Evolutionary conservation across 2,888 invertebrate genomes (phyloP).

Genomic region (Papilio gigon): DNA sequence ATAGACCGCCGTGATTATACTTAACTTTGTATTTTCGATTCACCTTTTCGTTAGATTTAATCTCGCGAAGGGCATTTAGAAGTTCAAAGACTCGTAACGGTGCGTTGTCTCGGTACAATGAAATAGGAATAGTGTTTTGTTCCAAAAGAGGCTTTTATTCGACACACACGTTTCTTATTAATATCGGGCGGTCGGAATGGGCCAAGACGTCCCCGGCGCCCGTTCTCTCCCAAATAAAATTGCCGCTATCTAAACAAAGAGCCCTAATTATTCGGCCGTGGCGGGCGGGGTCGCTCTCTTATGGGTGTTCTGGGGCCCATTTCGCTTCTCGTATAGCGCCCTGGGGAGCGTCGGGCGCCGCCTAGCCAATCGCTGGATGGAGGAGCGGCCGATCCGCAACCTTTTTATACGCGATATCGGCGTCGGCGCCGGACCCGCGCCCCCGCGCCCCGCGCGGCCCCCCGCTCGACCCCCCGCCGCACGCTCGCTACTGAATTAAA

Average conservation of each 20-base stretch:
- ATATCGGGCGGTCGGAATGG: conserved; percentile 79
- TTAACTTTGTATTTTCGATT: conserved; percentile 41
- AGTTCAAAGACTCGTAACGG: conserved; percentile 37
- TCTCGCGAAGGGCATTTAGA: conserved; percentile 17
- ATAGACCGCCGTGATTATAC: conserved; percentile 36
- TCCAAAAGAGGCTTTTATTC: conserved; percentile 53
- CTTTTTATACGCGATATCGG: conserved; percentile 82
- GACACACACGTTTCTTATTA: conserved; percentile 80
- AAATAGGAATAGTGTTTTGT: conserved; percentile 58
- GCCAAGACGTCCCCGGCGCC: conserved; percentile 80
- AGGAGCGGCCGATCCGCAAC: conserved; percentile 81
- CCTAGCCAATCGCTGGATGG: conserved; percentile 84
- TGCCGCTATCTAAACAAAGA: conserved; percentile 84
- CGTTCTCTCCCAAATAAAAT: conserved; percentile 83
- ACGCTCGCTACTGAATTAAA: conserved; percentile 54
- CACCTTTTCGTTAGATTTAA: conserved; percentile 20
- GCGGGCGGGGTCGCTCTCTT: conserved; percentile 86
- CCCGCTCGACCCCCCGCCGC: conserved; percentile 48
- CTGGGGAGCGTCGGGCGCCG: conserved; percentile 83
- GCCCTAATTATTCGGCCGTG: conserved; percentile 86
- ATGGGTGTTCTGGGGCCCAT: conserved; percentile 87
- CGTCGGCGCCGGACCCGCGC: conserved; percentile 65
- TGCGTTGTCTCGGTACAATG: conserved; percentile 49
- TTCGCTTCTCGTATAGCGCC: conserved; percentile 85
- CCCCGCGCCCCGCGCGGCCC: conserved; percentile 48